These are phyloP conservation scores for Athripsodes cinereus DNA, from an alignment of 2,888 invertebrate species.

Conservation along the genomic window DNA sequence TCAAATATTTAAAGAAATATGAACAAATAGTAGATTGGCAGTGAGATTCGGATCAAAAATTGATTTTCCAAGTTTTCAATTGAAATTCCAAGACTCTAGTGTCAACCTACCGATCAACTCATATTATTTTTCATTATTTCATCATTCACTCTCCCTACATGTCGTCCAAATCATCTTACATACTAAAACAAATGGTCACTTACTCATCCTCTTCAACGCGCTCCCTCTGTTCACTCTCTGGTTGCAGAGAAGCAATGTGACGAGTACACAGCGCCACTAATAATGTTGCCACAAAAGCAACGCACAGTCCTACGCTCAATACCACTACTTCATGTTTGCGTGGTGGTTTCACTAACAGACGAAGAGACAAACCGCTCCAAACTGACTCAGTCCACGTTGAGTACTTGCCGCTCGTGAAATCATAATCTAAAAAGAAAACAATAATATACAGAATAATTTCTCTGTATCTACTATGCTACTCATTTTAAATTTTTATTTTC, in stretches of 20 bases:
- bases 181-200: background rate
- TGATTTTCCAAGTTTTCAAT: too few relatives aligned
- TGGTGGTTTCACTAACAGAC: slow-evolving; percentile 72
- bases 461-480: too few relatives aligned
- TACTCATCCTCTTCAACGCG: background rate
- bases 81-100: too few relatives aligned
- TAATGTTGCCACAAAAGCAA: slow-evolving; percentile 34
- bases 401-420: slow-evolving; percentile 68
- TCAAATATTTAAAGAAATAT: too few relatives aligned
- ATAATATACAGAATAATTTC: too few relatives aligned
- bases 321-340: slow-evolving; percentile 41
- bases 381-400: slow-evolving; percentile 89
- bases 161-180: too few relatives aligned
- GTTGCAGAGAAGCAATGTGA: slow-evolving; percentile 3
- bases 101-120: too few relatives aligned
- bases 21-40: too few relatives aligned
- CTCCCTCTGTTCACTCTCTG: background rate
- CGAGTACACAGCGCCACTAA: slow-evolving; percentile 35
- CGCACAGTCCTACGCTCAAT: slow-evolving; percentile 32
- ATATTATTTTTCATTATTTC: too few relatives aligned
- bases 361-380: slow-evolving; percentile 67
- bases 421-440: slow-evolving; percentile 55
- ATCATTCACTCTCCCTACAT: too few relatives aligned
- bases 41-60: too few relatives aligned
- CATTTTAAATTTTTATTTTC: too few relatives aligned